Evolutionary conservation across 2,797 vertebrate genomes (phyloP), one percentile per base, ranked within the genome.

Genomic region (Sarcoramphus papa): DNA sequence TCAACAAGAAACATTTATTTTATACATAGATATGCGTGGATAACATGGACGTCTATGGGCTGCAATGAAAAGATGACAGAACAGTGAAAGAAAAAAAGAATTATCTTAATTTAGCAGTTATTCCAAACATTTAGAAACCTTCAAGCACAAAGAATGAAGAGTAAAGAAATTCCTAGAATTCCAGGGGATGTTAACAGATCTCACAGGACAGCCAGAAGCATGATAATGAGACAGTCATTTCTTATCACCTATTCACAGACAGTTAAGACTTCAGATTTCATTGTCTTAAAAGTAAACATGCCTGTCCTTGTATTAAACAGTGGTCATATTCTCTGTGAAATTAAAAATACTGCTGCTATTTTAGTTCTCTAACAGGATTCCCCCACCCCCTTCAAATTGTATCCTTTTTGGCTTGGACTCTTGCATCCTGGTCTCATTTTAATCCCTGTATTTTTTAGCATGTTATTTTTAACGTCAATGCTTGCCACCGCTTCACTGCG

Each of bases 141-240:
- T 76, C 69, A 90, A 86, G 94, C 82, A 73, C 70, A 94, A 94
- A 70, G 80, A 92, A 84, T 64, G 82, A 75, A 83, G 80, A 78
- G 63, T 64, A 54, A 94, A 94, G 89, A 96, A 93, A 97, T 97
- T 97, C 95, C 87, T 96, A 35, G 91, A 94, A 97, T 97, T 97
- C 96, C 97, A 84, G 53, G 33, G 59, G 84, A 78, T 79, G 94
- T 92, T 97, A 95, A 91, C 87, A 88, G 96, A 93, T 88, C 89
- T 94, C 89, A n/a, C 86, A 93, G 62, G 82, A 91, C 89, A 83
- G 82, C 82, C 91, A 97, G 91, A 94, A 91, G 69, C 87, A 69
- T 4, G 86, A 77, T 92, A 97, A 97, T 27, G 21, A 75, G 69
- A 85, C 28, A 78, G 81, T 69, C 19, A 54, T 70, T 94, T 93